Base-by-base conservation (phyloP, 2,888 invertebrate species). In the Trachelus troglodyta region DNA sequence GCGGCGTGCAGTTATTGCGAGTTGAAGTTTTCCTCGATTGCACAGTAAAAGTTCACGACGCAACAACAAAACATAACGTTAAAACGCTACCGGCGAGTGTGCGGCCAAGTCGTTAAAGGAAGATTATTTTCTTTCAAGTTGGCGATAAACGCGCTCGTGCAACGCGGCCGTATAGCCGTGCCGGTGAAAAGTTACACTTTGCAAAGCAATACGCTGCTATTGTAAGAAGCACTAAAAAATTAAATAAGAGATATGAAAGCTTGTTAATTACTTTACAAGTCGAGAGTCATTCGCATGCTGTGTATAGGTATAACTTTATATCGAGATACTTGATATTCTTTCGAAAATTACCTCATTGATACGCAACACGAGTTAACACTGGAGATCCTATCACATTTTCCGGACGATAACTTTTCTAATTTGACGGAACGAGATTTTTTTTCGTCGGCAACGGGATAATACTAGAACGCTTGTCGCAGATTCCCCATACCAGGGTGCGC, bases 331-430 rank as follows among this genome's bases (percentile, higher is more conserved):
- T 56, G 15, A 56, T 56, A 23, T 56, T 56, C 23, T 56, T 56
- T 56, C 23, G 56, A 6, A 23, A 56, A 56, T 56, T 56, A 23
- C 23, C 9, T 56, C 56, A 56, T 56, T 23, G 56, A 56, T 56
- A 56, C 23, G 56, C 56, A 56, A 56, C 23, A 23, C 56, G 56
- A 56, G 56, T 56, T 56, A 23, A 1, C 56, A 56, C 23, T 56
- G 56, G 56, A 23, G 23, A 56, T 56, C 56, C 56, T 56, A 56
- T 56, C 56, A 56, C 23, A 79, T 81, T 82, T 80, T 82, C 69
- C 74, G 69, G 34, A 11, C 73, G 79, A 83, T 78, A 85, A 85
- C 86, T 86, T 86, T 85, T 83, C 84, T 83, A 84, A 85, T 86
- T 83, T 85, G 81, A 85, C 79, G 76, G 84, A 85, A 82, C 81